These are phyloP conservation scores for Tachystola acroxantha DNA, from an alignment of 2,888 invertebrate genomes.

Conservation along the genomic window DNA sequence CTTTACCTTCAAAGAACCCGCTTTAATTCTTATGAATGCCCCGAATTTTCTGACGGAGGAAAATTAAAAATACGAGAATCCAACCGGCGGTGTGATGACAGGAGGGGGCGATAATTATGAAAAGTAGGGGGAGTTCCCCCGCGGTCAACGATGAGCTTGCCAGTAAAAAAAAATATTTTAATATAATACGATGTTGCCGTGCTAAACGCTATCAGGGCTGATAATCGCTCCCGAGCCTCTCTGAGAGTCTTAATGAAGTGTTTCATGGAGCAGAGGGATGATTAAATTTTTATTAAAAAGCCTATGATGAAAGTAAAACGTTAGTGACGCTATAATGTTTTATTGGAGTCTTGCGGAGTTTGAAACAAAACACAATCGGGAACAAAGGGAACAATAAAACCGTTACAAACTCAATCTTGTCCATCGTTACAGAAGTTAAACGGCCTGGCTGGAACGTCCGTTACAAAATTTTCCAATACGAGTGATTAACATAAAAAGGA, in stretches of 20 bases:
- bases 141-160: constrained; percentile 46
- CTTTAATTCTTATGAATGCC: constrained; percentile 43
- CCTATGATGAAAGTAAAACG: constrained; percentile 8
- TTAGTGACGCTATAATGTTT: constrained; percentile 5
- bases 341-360: constrained; percentile 29
- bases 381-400: constrained; percentile 58
- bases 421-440: constrained; percentile 52
- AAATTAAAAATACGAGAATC: constrained; percentile 53
- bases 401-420: constrained; percentile 55
- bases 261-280: constrained; percentile 49
- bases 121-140: constrained; percentile 31
- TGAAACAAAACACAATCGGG: constrained; percentile 53
- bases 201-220: constrained; percentile 52
- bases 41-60: constrained; percentile 35
- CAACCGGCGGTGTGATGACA: constrained; percentile 43
- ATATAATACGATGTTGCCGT: constrained; percentile 57
- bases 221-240: constrained; percentile 63
- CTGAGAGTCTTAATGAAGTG: constrained; percentile 66
- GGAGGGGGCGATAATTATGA: constrained; percentile 56
- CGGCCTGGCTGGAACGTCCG: constrained; percentile 54
- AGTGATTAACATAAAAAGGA: constrained; percentile 74
- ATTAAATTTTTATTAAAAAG: constrained; percentile 56
- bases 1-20: constrained; percentile 28
- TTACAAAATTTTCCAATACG: constrained; percentile 65
- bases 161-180: constrained; percentile 46